These are phyloP conservation scores for Fregetta grallaria DNA, from an alignment of 2,113 vertebrate genomes.

Conservation along the genomic window DNA sequence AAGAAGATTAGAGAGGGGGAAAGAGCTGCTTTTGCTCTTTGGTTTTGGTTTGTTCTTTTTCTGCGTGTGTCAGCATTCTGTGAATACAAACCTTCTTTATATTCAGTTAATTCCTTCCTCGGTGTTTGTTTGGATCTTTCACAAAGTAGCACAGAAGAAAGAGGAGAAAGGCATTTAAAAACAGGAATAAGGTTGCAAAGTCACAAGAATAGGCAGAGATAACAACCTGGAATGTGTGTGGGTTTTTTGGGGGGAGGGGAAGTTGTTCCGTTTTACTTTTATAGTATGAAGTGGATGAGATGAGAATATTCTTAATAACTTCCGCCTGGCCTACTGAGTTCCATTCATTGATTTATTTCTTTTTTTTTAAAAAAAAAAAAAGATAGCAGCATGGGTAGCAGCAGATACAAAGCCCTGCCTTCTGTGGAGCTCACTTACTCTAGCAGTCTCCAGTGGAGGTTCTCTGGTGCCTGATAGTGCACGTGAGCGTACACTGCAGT, in stretches of 20 bases:
- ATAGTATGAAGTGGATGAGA: background rate
- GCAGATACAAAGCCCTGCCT: background rate
- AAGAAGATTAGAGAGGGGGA: background rate
- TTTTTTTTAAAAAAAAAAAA: background rate
- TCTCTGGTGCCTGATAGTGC: background rate
- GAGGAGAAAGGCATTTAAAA: background rate
- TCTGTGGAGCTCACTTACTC: background rate
- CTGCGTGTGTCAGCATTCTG: background rate
- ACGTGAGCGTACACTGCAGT: background rate
- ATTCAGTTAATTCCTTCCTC: conserved; percentile 1
- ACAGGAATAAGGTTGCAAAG: background rate
- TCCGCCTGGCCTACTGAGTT: background rate
- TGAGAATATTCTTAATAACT: background rate
- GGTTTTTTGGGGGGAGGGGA: background rate
- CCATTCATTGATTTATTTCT: background rate
- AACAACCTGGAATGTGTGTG: background rate
- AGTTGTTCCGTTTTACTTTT: background rate
- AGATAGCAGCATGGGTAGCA: background rate
- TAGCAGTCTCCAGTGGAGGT: background rate
- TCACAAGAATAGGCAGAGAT: background rate
- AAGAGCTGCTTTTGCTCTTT: background rate
- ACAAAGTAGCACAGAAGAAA: background rate
- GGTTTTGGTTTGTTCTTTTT: conserved; percentile 11
- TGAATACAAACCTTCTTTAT: conserved; percentile 12
- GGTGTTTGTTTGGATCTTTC: background rate